These are phyloP conservation scores for Sphaerodactylus townsendi DNA, from an alignment of 2,113 vertebrate species.

Conservation along the genomic window DNA sequence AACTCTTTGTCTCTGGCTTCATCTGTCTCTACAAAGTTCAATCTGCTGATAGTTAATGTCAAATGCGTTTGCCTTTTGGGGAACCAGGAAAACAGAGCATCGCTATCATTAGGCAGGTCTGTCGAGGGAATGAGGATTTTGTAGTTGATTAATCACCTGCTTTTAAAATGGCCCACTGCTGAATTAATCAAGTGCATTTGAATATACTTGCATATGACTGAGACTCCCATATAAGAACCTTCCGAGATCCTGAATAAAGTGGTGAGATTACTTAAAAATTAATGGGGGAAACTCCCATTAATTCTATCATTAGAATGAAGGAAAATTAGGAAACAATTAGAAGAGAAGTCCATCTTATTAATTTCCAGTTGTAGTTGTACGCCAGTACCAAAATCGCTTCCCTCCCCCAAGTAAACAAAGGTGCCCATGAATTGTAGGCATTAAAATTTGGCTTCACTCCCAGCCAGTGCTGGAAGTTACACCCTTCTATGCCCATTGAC, in stretches of 20 bases:
- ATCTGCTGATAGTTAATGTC: background rate
- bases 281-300: background rate
- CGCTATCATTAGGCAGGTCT: background rate
- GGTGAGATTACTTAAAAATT: background rate
- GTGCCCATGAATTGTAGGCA: background rate
- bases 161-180: background rate
- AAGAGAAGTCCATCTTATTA: background rate
- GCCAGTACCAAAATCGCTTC: background rate
- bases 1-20: background rate
- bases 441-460: background rate
- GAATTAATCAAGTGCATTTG: background rate
- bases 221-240: background rate
- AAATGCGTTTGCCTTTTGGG: background rate
- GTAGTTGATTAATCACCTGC: background rate
- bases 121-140: background rate
- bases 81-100: background rate
- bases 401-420: background rate
- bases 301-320: no score
- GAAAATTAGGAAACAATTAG: no score
- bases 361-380: background rate
- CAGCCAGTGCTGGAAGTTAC: no score
- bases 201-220: background rate
- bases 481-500: no score
- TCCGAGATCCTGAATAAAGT: background rate
- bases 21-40: background rate